Conservation (phyloP, 2,113 vertebrate genomes). For the Dendrocopos noguchii region DNA sequence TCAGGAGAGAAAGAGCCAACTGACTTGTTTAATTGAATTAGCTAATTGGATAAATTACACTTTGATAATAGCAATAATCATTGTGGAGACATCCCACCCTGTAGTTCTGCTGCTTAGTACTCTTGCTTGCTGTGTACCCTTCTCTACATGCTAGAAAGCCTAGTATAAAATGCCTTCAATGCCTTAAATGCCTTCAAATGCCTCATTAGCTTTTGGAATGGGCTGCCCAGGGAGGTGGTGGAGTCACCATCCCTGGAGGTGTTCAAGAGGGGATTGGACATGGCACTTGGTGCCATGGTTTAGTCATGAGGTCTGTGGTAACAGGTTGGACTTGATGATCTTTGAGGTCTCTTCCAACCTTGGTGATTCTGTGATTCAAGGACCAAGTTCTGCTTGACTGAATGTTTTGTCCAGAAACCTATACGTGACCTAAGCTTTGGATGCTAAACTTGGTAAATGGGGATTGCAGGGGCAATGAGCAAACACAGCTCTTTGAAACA, state of each 20-base stretch:
- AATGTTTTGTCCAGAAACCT: background rate
- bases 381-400: background rate
- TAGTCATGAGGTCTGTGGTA: too few species aligned
- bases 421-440: background rate
- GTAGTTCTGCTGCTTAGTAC: background rate
- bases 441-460: background rate
- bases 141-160: background rate
- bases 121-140: background rate
- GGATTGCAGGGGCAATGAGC: background rate
- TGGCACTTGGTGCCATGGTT: too few species aligned
- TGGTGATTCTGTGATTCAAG: background rate
- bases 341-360: too few species aligned
- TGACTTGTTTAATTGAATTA: slow-evolving; percentile 59
- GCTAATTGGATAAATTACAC: slow-evolving; percentile 72
- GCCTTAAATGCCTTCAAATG: too few species aligned
- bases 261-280: too few species aligned
- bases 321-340: too few species aligned
- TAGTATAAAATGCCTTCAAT: background rate
- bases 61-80: slow-evolving; percentile 60
- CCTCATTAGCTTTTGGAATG: too few species aligned
- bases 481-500: background rate
- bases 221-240: too few species aligned
- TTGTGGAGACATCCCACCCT: slow-evolving; percentile 22
- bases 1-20: slow-evolving; percentile 54
- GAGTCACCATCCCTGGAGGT: too few species aligned